Conservation (phyloP, 2,113 vertebrate genomes). For the Zosterops hypoxanthus region DNA sequence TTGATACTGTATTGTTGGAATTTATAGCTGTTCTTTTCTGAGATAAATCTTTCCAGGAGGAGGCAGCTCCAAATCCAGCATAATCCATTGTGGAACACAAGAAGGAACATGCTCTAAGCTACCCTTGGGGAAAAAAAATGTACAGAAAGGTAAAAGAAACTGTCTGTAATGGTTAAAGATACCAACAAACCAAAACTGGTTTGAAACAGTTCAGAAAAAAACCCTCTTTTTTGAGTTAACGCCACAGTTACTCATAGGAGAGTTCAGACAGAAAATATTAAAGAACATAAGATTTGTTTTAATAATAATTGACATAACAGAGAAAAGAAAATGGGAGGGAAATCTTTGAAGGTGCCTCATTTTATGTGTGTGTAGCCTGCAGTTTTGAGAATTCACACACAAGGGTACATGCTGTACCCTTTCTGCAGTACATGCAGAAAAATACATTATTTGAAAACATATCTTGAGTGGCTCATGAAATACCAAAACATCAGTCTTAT, state of each 20-base stretch:
- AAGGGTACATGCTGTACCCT: neutral
- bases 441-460: neutral
- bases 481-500: neutral
- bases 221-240: neutral
- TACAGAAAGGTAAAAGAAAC: neutral
- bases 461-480: neutral
- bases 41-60: neutral
- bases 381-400: neutral
- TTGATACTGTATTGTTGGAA: neutral
- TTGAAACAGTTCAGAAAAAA: neutral
- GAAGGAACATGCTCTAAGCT: neutral
- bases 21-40: neutral
- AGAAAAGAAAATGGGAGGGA: neutral
- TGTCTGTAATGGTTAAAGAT: neutral
- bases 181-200: neutral
- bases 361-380: neutral
- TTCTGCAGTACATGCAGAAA: neutral
- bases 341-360: neutral
- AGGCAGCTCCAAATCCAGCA: neutral
- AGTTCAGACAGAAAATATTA: neutral
- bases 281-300: neutral
- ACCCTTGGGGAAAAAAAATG: neutral
- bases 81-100: rapidly evolving
- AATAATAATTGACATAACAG: neutral
- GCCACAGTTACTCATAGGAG: neutral